A percentile compares a stretch with the other conserved stretches of the same genome.
Evolutionary conservation across 2,888 invertebrate genomes (phyloP).

Genomic region (Eledona agricola): DNA sequence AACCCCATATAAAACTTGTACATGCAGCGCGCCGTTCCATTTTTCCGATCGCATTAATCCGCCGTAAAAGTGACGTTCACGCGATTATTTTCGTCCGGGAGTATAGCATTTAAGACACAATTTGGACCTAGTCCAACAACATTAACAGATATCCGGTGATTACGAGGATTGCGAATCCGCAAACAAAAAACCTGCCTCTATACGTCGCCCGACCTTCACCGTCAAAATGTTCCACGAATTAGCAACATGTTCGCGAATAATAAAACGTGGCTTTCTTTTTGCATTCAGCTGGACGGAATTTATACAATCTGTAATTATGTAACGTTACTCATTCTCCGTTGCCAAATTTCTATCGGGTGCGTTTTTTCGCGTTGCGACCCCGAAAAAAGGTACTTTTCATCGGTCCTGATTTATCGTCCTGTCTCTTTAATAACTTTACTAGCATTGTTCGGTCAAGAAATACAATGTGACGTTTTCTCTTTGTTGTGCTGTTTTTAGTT

Average conservation of each 20-base stretch:
- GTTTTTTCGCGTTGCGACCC: slow-evolving; percentile 4
- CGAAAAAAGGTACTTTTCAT: slow-evolving; percentile 11
- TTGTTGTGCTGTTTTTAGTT: slow-evolving; percentile 27
- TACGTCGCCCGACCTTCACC: slow-evolving; percentile 33
- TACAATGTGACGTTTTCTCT: slow-evolving; percentile 24
- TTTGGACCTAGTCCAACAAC: slow-evolving; percentile 30
- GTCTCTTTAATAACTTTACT: slow-evolving; percentile 30
- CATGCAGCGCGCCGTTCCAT: slow-evolving; percentile 21
- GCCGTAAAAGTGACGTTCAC: slow-evolving; percentile 19
- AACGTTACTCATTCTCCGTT: slow-evolving; percentile 24
- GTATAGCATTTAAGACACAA: slow-evolving; percentile 23
- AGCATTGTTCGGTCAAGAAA: slow-evolving; percentile 24
- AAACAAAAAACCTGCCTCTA: slow-evolving; percentile 35
- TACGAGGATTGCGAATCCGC: slow-evolving; percentile 13
- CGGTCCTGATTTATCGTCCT: slow-evolving; percentile 20
- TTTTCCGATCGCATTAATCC: slow-evolving; percentile 14
- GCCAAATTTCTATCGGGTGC: slow-evolving; percentile 13
- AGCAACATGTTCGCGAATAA: slow-evolving; percentile 31
- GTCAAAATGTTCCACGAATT: slow-evolving; percentile 36
- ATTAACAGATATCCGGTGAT: slow-evolving; percentile 33
- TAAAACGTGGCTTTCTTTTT: slow-evolving; percentile 30
- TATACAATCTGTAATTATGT: slow-evolving; percentile 30
- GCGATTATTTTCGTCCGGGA: slow-evolving; percentile 19
- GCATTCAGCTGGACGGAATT: slow-evolving; percentile 25
- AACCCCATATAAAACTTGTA: slow-evolving; percentile 21